Base-by-base conservation (phyloP, 2,113 vertebrate species). In the Melanocharis versteri region DNA sequence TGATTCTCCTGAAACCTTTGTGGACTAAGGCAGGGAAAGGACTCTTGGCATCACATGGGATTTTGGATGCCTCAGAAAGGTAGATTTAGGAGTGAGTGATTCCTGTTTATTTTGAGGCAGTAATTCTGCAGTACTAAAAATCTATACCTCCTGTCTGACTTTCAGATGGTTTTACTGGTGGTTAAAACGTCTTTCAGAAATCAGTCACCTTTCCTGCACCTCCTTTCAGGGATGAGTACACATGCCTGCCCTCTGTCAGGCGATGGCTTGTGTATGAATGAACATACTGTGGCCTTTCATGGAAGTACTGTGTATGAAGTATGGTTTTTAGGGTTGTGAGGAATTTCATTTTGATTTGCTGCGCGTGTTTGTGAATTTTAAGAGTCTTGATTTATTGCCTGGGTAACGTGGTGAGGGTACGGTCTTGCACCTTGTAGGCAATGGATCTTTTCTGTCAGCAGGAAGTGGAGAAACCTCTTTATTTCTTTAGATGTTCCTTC, bases 381-480 rank as follows among this genome's bases (percentile, higher is more conserved):
- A 90, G 42, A 79, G 53, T 45, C 31, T 8, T 78, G 24, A 18
- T 84, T 89, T 86, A 27, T 12, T 53, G 51, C 28, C 31, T 56
- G 33, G 53, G 7, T 79, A 27, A 62, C 0, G 2, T n/a, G 14
- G 19, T 5, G 61, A 6, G 15, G 24, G 23, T 13, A 35, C 0
- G 0, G 7, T 56, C 39, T 87, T 62, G 33, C 21, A 17, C 42
- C 45, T 80, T 83, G 37, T 39, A 33, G 51, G 42, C 56, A 71
- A 65, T 45, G 47, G 51, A 33, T 75, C 56, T 75, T 66, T 66
- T 82, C 9, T 64, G 28, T 65, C 48, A 85, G 65, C 11, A 18
- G 69, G 69, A 62, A 47, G 14, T 9, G 21, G 8, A 66, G 73
- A 79, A 44, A 47, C 44, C 35, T 8, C 51, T 94, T 62, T 10